Evolutionary conservation across 2,797 vertebrate genomes (phyloP).

Genomic region (Poecilia picta): DNA sequence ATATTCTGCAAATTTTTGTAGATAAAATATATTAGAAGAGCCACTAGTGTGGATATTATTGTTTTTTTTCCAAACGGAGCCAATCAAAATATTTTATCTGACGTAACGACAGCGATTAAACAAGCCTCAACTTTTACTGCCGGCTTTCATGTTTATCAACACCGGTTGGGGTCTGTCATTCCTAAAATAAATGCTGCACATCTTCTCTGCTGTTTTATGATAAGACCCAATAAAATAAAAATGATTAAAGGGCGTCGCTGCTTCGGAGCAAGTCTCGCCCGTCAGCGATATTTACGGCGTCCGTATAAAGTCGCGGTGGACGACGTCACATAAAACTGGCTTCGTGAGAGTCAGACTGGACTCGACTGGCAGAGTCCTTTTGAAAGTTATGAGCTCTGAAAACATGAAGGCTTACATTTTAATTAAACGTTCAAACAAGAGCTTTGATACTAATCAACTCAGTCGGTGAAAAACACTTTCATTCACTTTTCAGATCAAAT

Average conservation of each 20-base stretch:
- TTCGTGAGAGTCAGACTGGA: conserved; percentile 41
- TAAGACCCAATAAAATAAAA: conserved; percentile 59
- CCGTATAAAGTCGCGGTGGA: conserved; percentile 54
- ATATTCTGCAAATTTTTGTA: not conserved
- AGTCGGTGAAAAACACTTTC: conserved; percentile 26
- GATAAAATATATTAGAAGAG: not conserved
- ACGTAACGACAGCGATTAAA: conserved; percentile 41
- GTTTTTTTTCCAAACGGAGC: not conserved
- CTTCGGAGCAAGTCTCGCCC: conserved; percentile 43
- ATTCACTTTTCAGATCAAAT: not conserved
- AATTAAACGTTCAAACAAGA: conserved; percentile 74
- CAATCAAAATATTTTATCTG: conserved; percentile 1
- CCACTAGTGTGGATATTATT: not conserved
- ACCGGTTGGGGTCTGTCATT: conserved; percentile 42
- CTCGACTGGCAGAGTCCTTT: conserved; percentile 51
- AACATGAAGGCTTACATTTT: conserved; percentile 52
- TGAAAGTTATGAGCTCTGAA: conserved; percentile 65
- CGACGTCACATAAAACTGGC: conserved; percentile 45
- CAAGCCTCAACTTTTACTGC: conserved; percentile 31
- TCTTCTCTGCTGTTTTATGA: conserved; percentile 60
- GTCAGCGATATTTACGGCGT: conserved; percentile 60
- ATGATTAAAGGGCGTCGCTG: conserved; percentile 64
- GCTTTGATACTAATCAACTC: conserved; percentile 61
- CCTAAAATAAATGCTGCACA: conserved; percentile 43
- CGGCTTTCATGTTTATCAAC: conserved; percentile 58